Conservation (phyloP, 2,797 vertebrate genomes). For the Platalea minor region DNA sequence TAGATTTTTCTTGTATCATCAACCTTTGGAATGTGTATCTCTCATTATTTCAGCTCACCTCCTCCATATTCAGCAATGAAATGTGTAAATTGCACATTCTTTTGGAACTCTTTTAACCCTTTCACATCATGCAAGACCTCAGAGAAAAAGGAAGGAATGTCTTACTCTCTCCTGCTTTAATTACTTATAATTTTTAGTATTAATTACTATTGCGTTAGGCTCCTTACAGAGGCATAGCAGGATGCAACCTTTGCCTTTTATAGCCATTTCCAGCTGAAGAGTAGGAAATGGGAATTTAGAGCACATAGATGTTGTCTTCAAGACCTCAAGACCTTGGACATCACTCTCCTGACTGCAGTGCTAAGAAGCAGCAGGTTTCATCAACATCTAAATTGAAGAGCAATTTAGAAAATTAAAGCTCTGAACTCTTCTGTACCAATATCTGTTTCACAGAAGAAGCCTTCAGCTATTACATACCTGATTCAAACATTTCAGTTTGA, state of each 20-base stretch:
- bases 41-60: not conserved
- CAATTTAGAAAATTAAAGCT: not conserved
- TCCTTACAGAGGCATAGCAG: not conserved
- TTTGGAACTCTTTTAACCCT: not conserved
- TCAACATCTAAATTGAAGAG: not conserved
- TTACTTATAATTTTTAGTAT: not conserved
- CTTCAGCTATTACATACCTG: not conserved
- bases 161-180: not conserved
- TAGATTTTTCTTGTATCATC: conserved; percentile 3
- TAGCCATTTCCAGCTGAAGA: not conserved
- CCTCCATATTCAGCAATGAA: not conserved
- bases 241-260: not conserved
- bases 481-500: not conserved
- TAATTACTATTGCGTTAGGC: not conserved
- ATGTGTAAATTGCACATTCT: not conserved
- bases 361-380: not conserved
- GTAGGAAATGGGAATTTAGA: not conserved
- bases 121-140: not conserved
- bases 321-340: not conserved
- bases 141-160: not conserved
- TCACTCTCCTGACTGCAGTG: not conserved
- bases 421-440: not conserved
- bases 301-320: not conserved
- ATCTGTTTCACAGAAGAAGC: not conserved
- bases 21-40: not conserved